phyloP scores from a whole-genome alignment of 2,113 vertebrate genomes.

The Oceanodroma tethys region DNA sequence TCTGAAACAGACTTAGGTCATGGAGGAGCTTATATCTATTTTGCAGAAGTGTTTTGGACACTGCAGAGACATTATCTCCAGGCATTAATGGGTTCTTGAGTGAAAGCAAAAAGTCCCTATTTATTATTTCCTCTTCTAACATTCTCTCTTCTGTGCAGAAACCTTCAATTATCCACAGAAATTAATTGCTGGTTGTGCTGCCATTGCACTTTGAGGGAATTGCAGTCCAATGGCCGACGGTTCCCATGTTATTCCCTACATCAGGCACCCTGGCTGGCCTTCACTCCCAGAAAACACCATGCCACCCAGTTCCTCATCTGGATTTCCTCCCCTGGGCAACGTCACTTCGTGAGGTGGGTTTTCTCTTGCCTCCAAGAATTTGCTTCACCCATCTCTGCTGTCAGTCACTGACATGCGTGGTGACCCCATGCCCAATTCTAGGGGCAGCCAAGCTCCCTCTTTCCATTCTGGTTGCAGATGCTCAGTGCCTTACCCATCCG shows the following conservation, averaged over 20 bases:
- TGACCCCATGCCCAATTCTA: not conserved
- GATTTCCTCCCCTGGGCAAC: not conserved
- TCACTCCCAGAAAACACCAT: not conserved
- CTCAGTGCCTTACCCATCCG: not conserved
- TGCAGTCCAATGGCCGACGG: not conserved
- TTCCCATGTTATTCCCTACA: not conserved
- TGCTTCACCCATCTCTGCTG: not conserved
- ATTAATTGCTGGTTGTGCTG: accelerated
- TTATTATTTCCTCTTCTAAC: not conserved
- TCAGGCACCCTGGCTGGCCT: not conserved
- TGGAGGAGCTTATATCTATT: not conserved
- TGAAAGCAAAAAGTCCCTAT: not conserved
- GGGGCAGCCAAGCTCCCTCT: not conserved
- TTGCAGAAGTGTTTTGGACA: not conserved
- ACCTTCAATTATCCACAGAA: not conserved
- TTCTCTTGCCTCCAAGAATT: not conserved
- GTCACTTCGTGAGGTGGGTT: not conserved
- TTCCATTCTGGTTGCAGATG: not conserved
- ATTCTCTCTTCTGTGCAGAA: not conserved
- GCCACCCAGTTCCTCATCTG: not conserved
- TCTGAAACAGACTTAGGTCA: not conserved
- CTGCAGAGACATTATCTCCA: not conserved
- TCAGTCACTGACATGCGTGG: not conserved
- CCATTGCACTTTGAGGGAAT: not conserved
- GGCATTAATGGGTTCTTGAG: not conserved